A percentile compares a stretch with the other conserved stretches of the same genome.
Conservation (phyloP, 2,797 vertebrate species). For the Leontocebus nigricollis region DNA sequence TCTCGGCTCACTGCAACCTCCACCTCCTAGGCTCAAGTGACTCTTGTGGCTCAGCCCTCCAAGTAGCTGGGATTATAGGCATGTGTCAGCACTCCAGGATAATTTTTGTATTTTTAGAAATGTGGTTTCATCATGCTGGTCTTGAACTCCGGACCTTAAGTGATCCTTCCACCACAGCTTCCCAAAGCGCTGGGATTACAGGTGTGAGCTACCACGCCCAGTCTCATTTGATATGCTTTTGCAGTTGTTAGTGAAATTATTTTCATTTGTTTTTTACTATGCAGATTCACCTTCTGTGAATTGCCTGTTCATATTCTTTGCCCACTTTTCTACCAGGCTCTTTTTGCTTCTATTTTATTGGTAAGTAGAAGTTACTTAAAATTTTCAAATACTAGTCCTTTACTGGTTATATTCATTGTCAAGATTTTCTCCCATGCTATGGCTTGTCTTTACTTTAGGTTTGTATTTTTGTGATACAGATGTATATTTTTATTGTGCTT, state of each 20-base stretch:
- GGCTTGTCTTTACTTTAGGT: not conserved
- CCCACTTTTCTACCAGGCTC: not conserved
- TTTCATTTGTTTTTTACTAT: not conserved
- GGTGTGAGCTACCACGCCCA: not conserved
- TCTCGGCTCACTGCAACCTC: too few species aligned
- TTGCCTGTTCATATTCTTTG: not conserved
- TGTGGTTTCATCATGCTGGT: not conserved
- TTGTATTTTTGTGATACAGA: not conserved
- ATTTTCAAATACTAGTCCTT: not conserved
- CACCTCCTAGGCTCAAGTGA: not conserved
- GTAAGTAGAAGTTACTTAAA: not conserved
- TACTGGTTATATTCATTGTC: not conserved
- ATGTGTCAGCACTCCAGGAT: too few species aligned
- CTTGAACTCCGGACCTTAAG: not conserved
- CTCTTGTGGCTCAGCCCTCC: not conserved
- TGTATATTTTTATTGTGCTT: not conserved
- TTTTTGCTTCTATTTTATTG: not conserved
- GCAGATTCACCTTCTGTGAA: not conserved
- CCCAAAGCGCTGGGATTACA: not conserved
- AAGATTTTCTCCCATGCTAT: not conserved
- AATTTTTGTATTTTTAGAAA: not conserved
- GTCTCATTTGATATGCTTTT: not conserved
- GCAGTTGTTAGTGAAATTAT: not conserved
- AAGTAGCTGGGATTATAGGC: not conserved
- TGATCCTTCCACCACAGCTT: fast-evolving